phyloP scores from a whole-genome alignment of 2,888 invertebrate genomes.

The Lysandra coridon region DNA sequence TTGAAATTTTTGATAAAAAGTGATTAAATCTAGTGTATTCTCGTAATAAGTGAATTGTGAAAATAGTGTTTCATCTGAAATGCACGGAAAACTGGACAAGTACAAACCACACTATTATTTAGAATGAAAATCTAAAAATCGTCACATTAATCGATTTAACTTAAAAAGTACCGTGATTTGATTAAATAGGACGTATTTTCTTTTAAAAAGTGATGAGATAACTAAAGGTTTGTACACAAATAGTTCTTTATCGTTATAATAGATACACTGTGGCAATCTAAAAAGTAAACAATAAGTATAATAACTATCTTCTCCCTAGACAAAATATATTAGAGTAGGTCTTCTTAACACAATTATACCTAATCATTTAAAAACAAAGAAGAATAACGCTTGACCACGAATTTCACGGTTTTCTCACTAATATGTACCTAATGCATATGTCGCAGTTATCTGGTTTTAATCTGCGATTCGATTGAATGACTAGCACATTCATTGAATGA shows the following conservation, averaged over 20 bases:
- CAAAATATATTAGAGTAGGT: not conserved
- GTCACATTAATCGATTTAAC: constrained; percentile 68
- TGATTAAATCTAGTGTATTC: constrained; percentile 19
- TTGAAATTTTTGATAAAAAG: constrained; percentile 12
- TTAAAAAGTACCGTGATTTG: constrained; percentile 60
- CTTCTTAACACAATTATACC: not conserved
- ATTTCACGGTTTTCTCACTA: not conserved
- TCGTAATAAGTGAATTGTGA: not conserved
- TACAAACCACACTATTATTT: not conserved
- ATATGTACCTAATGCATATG: not conserved
- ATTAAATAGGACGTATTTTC: constrained; percentile 63
- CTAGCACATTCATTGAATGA: too few relatives aligned
- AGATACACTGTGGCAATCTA: not conserved
- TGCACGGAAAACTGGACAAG: not conserved
- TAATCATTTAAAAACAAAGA: not conserved
- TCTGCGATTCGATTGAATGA: too few relatives aligned
- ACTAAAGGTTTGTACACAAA: constrained; percentile 55
- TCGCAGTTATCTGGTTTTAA: too few relatives aligned
- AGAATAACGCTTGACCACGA: not conserved
- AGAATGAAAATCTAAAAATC: constrained; percentile 15
- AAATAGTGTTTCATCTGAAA: not conserved
- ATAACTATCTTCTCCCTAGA: not conserved
- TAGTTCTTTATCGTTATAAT: constrained; percentile 16
- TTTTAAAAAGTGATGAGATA: constrained; percentile 71
- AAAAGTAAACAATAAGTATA: constrained; percentile 23